Evolutionary conservation across 2,888 invertebrate genomes (phyloP), one percentile per base, ranked within the genome.

Genomic region (Morinoia aosen): DNA sequence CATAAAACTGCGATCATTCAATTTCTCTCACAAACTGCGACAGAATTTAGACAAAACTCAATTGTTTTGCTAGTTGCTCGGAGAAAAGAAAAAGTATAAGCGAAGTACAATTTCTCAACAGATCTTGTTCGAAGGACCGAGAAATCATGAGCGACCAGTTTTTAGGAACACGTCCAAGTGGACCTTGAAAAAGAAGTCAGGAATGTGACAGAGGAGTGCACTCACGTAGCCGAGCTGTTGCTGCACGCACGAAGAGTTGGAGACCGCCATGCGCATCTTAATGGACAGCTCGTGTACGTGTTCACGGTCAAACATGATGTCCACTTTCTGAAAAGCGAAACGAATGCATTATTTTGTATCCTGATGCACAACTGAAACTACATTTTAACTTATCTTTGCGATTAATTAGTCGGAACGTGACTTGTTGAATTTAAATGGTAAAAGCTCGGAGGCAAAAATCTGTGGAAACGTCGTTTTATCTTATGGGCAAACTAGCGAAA

Each of bases 211-310:
- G 61, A 61, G 12, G 5, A 5, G 61, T 5, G 61, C 90, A 90
- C 90, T 90, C 90, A 90, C 90, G 90, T 90, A 90, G 14, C 90
- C 90, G 12, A 90, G 90, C 19, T 90, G 40, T 33, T 48, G 90
- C 19, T 16, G 90, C 40, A 90, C 90, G 90, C 90, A 90, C 40
- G 90, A 39, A 0, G 39, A 39, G 48, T 90, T 90, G 12, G 40
- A 40, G 40, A 39, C 14, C 4, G 16, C 40, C 90, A 19, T 12
- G 19, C 90, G 90, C 14, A 48, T 90, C 33, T 40, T 39, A 10
- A 90, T 40, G 25, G 90, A 90, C 48, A 90, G 90, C 90, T 90
- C 33, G 40, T 90, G 90, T 11, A 90, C 90, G 90, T 48, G 90
- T 10, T 39, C 48, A 40, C 90, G 90, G 90, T 90, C 40, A 40